Evolutionary conservation across 2,113 vertebrate genomes (phyloP).

Genomic region (Pseudorasbora parva): DNA sequence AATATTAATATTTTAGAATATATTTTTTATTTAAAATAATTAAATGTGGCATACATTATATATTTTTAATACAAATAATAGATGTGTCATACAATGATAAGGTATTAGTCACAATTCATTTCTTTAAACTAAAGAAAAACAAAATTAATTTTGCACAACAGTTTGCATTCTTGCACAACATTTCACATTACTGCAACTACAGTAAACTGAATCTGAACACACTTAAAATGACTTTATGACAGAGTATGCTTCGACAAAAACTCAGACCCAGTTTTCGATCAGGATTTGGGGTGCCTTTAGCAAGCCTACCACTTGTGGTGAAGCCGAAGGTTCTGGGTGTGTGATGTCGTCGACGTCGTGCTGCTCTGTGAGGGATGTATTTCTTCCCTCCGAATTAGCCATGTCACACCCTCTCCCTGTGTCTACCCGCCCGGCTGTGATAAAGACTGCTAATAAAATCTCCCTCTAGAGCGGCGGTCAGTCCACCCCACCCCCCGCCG

Average conservation of each 20-base stretch:
- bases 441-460: constrained; percentile 34
- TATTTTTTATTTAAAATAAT: neutral
- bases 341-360: constrained; percentile 1
- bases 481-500: neutral
- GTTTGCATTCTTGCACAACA: neutral
- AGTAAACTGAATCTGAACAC: neutral
- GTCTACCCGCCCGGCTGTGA: neutral
- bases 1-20: neutral
- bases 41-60: neutral
- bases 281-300: neutral
- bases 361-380: constrained; percentile 32
- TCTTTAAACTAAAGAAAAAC: no score
- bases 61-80: neutral
- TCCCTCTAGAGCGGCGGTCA: neutral
- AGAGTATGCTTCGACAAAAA: neutral
- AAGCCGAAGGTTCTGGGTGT: neutral
- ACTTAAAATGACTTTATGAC: neutral
- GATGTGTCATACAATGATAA: neutral
- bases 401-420: constrained; percentile 30
- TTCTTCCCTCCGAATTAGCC: constrained; percentile 24
- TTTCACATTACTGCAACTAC: neutral
- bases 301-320: constrained; percentile 26
- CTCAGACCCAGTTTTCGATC: neutral
- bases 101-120: neutral
- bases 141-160: no score